Base-by-base conservation (phyloP, 2,888 invertebrate genomes). In the Caenorhabditis doughertyi region DNA sequence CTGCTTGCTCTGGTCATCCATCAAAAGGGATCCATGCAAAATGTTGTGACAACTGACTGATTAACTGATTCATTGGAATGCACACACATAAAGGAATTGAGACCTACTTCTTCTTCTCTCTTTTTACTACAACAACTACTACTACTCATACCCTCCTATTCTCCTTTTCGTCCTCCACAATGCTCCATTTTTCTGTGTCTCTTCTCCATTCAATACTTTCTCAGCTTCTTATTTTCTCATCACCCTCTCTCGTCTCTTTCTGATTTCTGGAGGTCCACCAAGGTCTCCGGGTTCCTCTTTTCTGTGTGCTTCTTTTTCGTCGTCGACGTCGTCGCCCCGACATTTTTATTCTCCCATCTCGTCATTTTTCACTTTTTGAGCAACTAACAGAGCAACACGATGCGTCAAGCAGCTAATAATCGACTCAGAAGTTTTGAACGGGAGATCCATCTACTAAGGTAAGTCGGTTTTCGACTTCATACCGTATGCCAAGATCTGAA, bases 21-120 rank as follows among this genome's bases (percentile, higher is more conserved):
- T 71, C 58, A 71, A 71, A 56, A 47, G n/a, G 49, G 11, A 23
- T 64, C 51, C 32, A 29, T 60, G 58, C 49, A 49, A 65, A 49
- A 47, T 32, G 44, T 56, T 70, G 70, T 70, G 70, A 70, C 70
- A 71, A 71, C 49, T 71, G 71, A 44, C 60, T 73, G 79, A 79
- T 79, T 72, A 73, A 68, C 79, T 80, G 79, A 80, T 80, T 80
- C 72, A 80, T 72, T 79, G 77, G 29, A 68, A 68, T 62, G 23
- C n/a, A 67, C 27, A 58, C 7, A 27, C 21, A 47, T 32, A 70
- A 70, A 44, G 56, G 44, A 62, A 27, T 42, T 35, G 53, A 32
- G 55, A 74, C 60, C 65, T 67, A 76, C 76, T 67, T 74, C 58
- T 58, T 44, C 51, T 58, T 23, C 51, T 53, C 25, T 53, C 21